Conservation (phyloP, 1,140 invertebrate species). For the Wasmannia auropunctata region DNA sequence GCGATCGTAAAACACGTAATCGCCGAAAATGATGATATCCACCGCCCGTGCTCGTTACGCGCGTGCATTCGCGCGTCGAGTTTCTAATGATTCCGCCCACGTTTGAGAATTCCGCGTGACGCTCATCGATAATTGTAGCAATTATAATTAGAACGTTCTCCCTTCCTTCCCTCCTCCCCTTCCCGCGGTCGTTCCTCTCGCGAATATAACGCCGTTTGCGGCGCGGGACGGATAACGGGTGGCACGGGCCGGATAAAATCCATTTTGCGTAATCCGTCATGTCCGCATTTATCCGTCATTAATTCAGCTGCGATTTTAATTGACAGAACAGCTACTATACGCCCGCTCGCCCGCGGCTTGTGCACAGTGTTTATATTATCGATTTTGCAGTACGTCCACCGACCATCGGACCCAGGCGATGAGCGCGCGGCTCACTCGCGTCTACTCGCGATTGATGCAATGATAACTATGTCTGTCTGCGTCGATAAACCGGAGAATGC, state of each 20-base stretch:
- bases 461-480: slow-evolving; percentile 50
- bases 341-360: slow-evolving; percentile 25
- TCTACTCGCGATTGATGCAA: slow-evolving; percentile 47
- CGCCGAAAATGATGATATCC: slow-evolving; percentile 26
- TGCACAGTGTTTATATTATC: slow-evolving; percentile 55
- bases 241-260: slow-evolving; percentile 37
- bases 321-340: slow-evolving; percentile 41
- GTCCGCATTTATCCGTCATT: slow-evolving; percentile 53
- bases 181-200: not conserved
- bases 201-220: slow-evolving; percentile 25
- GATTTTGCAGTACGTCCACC: slow-evolving; percentile 30
- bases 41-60: slow-evolving; percentile 1
- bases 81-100: slow-evolving; percentile 7
- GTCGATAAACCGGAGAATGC: slow-evolving; percentile 31
- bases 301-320: slow-evolving; percentile 60
- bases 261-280: slow-evolving; percentile 53
- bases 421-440: slow-evolving; percentile 22
- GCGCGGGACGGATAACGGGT: slow-evolving; percentile 7
- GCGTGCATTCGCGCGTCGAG: not conserved
- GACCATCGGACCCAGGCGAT: slow-evolving; percentile 1
- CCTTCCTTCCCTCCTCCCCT: no score
- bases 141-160: slow-evolving; percentile 46
- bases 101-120: slow-evolving; percentile 37
- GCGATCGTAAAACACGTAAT: not conserved
- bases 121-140: slow-evolving; percentile 39